phyloP scores from a whole-genome alignment of 2,113 vertebrate genomes.

The Elgaria multicarinata region DNA sequence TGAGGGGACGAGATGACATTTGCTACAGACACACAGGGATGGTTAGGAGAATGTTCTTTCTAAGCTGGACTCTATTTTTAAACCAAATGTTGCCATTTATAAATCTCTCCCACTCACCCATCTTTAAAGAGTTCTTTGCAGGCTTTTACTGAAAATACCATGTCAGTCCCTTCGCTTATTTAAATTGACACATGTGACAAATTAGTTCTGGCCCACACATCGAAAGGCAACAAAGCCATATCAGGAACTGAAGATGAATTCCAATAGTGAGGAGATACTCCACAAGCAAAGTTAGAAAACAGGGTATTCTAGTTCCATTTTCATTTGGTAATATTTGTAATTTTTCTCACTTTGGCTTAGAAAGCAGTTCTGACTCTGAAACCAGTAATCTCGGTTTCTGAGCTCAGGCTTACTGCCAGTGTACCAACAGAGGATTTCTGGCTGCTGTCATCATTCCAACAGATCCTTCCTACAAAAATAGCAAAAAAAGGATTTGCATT shows the following conservation, averaged over 20 bases:
- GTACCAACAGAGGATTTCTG: background rate
- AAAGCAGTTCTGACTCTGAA: constrained; percentile 16
- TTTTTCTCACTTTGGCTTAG: background rate
- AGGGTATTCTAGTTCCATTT: background rate
- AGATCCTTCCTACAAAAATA: constrained; percentile 21
- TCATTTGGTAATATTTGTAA: background rate
- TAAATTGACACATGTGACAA: accelerated
- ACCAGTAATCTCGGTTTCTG: background rate
- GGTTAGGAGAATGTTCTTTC: constrained; percentile 42
- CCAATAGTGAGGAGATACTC: background rate
- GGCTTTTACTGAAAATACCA: constrained; percentile 30
- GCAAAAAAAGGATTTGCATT: background rate
- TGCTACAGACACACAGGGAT: background rate
- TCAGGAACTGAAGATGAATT: background rate
- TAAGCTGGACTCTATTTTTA: constrained; percentile 35
- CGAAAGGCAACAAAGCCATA: background rate
- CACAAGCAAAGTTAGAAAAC: background rate
- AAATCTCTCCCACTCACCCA: constrained; percentile 24
- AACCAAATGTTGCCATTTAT: constrained; percentile 30
- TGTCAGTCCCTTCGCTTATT: background rate
- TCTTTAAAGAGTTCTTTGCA: constrained; percentile 30
- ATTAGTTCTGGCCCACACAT: background rate
- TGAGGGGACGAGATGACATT: constrained; percentile 3
- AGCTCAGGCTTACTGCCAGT: constrained; percentile 10
- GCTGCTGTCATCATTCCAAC: background rate